Percentiles rank a stretch among this genome's conserved stretches.
phyloP scores from a whole-genome alignment of 2,797 vertebrate genomes.

The Acanthis flammea region DNA sequence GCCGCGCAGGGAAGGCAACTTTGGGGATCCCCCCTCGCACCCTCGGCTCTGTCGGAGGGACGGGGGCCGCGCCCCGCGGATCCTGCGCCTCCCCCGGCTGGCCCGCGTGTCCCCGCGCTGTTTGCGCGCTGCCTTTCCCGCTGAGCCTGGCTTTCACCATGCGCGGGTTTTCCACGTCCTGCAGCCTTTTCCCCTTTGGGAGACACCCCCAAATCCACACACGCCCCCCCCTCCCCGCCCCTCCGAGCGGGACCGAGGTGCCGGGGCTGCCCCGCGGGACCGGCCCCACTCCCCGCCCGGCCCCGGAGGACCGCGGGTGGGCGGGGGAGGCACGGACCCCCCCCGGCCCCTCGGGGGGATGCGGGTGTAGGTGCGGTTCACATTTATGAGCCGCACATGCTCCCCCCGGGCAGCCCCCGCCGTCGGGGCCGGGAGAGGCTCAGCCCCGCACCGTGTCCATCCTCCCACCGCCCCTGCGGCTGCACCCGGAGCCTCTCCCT shows the following conservation, averaged over 20 bases:
- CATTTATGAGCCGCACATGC: accelerated
- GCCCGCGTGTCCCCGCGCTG: not conserved
- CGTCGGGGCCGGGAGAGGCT: not conserved
- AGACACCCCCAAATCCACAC: not conserved
- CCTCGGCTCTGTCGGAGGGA: not conserved
- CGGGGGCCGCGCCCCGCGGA: not conserved
- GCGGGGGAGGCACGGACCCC: not conserved
- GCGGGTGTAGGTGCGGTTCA: not conserved
- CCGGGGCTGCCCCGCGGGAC: not conserved
- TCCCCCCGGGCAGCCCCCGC: not conserved
- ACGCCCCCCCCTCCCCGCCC: accelerated
- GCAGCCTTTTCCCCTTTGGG: not conserved
- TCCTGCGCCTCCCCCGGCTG: not conserved
- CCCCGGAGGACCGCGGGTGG: not conserved
- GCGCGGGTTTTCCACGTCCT: not conserved
- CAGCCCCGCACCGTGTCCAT: not conserved
- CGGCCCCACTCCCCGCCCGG: not conserved
- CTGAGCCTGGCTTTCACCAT: not conserved
- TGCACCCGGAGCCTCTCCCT: not conserved
- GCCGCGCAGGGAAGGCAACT: not conserved
- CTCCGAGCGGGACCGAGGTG: not conserved
- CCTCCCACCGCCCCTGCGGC: not conserved
- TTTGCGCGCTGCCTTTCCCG: not conserved
- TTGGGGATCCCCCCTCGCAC: not conserved
- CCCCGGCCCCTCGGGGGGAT: not conserved